Base-by-base conservation (phyloP, 1,140 invertebrate species). In the Drosophila persimilis region DNA sequence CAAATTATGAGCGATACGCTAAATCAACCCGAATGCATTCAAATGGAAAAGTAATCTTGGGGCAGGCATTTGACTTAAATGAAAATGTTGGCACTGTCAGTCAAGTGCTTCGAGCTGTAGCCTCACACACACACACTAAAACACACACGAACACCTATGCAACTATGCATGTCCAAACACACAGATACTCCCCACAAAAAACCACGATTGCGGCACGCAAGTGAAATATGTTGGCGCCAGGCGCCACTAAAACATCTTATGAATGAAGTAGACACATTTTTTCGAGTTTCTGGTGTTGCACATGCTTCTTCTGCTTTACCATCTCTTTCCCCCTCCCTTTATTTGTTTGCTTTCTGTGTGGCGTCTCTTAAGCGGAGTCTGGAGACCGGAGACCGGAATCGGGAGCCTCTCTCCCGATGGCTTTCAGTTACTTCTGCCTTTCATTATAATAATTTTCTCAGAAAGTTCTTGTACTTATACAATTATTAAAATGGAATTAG, bases 1-100 rank as follows among this genome's bases (percentile, higher is more conserved):
- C 86, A 90, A 84, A 90, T 90, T 90, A 90, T 90, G 81, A 86
- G 72, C 86, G 86, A 86, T 83, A 90, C 86, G 86, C 86, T 90
- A 90, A 90, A 90, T 81, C 85, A 79, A 79, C 71, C 59, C 59
- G 75, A 60, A 72, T 78, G 85, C 85, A 85, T 62, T 85, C 74
- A 65, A 77, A 71, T 63, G 73, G 57, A 64, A 79, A 66, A 83
- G 52, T 56, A 56, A 73, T 62, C 64, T 41, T 39, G 55, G 71
- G 67, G 73, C 60, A 59, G 80, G 77, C 77, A 85, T 66, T 80
- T 86, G 81, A 86, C 70, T 85, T 89, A 90, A 90, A 90, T 90
- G 89, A 90, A 90, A 90, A 80, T 79, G 80, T 90, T 90, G 89
- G 76, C 89, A 90, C 89, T 89, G 76, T 80, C 86, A 90, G 76